These are phyloP conservation scores for Ophioninae sp. DNA, from an alignment of 2,888 invertebrate species.

Conservation along the genomic window DNA sequence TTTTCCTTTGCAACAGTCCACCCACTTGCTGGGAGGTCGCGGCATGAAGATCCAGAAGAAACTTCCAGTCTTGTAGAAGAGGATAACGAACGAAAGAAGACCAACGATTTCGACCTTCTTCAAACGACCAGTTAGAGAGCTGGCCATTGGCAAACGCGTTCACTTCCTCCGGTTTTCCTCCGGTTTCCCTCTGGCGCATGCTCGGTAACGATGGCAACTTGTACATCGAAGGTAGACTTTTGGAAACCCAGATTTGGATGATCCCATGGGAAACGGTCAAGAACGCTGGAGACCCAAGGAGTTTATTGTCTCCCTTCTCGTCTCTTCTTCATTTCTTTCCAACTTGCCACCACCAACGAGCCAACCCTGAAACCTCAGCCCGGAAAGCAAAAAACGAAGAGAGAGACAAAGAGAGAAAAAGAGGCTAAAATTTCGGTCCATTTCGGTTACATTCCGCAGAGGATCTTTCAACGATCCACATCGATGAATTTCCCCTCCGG, in stretches of 20 bases:
- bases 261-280: slow-evolving; percentile 47
- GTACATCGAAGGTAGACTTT: slow-evolving; percentile 51
- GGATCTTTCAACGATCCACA: slow-evolving; percentile 36
- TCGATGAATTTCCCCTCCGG: not conserved
- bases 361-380: slow-evolving; percentile 4
- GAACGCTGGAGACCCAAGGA: too few species aligned
- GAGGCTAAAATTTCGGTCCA: slow-evolving; percentile 47
- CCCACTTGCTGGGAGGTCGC: slow-evolving; percentile 64
- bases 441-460: slow-evolving; percentile 52
- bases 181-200: too few species aligned
- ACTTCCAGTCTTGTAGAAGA: slow-evolving; percentile 28
- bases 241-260: slow-evolving; percentile 30
- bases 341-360: slow-evolving; percentile 2
- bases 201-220: slow-evolving; percentile 2
- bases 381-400: slow-evolving; percentile 11
- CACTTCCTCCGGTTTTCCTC: too few species aligned
- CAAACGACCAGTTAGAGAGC: not conserved
- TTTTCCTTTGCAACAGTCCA: slow-evolving; percentile 45
- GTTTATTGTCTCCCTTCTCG: slow-evolving; percentile 44
- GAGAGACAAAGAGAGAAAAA: slow-evolving; percentile 7
- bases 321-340: slow-evolving; percentile 25
- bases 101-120: slow-evolving; percentile 2
- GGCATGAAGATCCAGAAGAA: slow-evolving; percentile 29
- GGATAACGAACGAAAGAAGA: not conserved
- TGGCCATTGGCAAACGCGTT: too few species aligned